Evolutionary conservation across 2,797 vertebrate genomes (phyloP), one percentile per base, ranked within the genome.

Genomic region (Gymnothorax reevesii): DNA sequence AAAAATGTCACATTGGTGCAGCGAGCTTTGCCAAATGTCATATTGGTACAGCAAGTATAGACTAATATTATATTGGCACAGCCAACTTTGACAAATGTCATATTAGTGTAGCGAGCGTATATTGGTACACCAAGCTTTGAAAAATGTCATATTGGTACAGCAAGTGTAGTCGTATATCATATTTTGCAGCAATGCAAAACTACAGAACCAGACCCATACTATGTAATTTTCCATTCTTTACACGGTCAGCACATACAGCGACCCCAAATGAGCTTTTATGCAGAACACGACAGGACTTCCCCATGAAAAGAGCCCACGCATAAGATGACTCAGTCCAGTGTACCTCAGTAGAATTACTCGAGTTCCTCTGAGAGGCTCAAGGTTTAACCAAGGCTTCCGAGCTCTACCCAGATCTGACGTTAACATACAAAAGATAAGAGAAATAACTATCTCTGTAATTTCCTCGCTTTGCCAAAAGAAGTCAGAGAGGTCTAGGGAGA

Each of bases 251-350:
- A 10, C 73, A 75, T 17, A 75, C 13, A 17, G 33, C 15, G 33
- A 4, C 33, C 22, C 75, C 20, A n/a, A 57, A 25, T 59, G 64
- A 17, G 12, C 3, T 0, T 49, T n/a, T 57, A 25, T 17, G 25
- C 79, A 7, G 60, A 89, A 90, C 86, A 87, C 91, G 89, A 10
- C 80, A 52, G 83, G 62, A 75, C 86, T 87, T 85, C 77, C 59
- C 55, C 86, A 86, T 25, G 87, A 84, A 85, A 90, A 86, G 90
- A 91, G 90, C 93, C 93, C 90, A 88, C 88, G 90, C 90, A 89
- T 87, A 87, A 88, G 84, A 83, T 59, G 88, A 80, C 91, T 88
- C 87, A 89, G 89, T 85, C 90, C 59, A 84, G 91, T 85, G 57
- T 84, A 88, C 90, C 92, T 92, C 89, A 92, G 89, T 84, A 42